These are phyloP conservation scores for Gambusia yucatana DNA, from an alignment of 2,797 vertebrate species.

Conservation along the genomic window DNA sequence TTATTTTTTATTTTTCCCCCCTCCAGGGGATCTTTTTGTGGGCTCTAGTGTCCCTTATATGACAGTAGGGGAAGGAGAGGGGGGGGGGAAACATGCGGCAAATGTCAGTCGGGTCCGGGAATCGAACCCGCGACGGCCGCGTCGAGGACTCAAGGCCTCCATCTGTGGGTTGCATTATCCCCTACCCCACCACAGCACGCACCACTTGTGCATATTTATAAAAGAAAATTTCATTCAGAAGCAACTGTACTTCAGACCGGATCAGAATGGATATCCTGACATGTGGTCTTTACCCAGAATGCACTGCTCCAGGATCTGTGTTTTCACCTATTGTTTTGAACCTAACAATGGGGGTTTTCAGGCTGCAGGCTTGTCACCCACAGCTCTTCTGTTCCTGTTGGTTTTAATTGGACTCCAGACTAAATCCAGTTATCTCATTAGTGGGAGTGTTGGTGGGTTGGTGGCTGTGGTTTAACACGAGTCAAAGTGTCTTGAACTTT, in stretches of 20 bases:
- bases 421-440: slow-evolving; percentile 42
- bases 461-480: slow-evolving; percentile 11
- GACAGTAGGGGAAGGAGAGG: too few relatives aligned
- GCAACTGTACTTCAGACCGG: background rate
- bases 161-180: too few relatives aligned
- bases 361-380: background rate
- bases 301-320: background rate
- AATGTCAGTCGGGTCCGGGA: too few relatives aligned
- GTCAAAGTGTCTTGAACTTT: slow-evolving; percentile 10
- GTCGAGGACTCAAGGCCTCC: too few relatives aligned
- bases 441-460: slow-evolving; percentile 21
- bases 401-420: slow-evolving; percentile 26
- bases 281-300: background rate
- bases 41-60: too few relatives aligned
- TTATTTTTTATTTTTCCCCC: background rate
- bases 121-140: too few relatives aligned
- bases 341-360: slow-evolving; percentile 1
- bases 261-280: background rate
- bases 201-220: background rate
- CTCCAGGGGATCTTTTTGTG: too few relatives aligned
- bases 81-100: too few relatives aligned
- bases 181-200: too few relatives aligned
- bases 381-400: slow-evolving; percentile 17
- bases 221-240: background rate
- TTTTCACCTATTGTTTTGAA: too few relatives aligned